Evolutionary conservation across 2,888 invertebrate species (phyloP), one percentile per base, ranked within the genome.

Genomic region (Apamea epomidion): DNA sequence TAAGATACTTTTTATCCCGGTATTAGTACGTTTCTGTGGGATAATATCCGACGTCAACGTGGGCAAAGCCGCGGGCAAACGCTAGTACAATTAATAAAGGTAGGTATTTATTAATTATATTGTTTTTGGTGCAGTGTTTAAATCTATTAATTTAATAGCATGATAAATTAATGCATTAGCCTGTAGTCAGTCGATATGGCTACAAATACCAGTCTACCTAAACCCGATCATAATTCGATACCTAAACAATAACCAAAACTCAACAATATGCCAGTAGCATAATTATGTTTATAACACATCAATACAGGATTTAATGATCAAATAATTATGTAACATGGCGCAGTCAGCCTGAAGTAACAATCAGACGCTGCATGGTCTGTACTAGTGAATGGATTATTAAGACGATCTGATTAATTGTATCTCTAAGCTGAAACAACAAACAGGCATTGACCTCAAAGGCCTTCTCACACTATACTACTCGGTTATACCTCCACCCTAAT

Each of bases 271-370:
- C 18, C 32, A 29, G 45, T 8, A n/a, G 18, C 25, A 6, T 32
- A 65, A 65, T 68, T 74, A 60, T 62, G 16, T 62, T 42, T n/a
- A 72, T 82, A 82, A 29, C 25, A 25, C 14, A 62, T 78, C 48
- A 37, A 75, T 83, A 45, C 21, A 42, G 10, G 64, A 64, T 76
- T 79, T 78, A 86, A 86, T 81, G 29, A 74, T 58, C 74, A 42
- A 75, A 81, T 84, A 71, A 84, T 84, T 76, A 78, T 45, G 42
- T 80, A 68, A 80, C 62, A 74, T 14, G 68, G 21, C 32, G 70
- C 64, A 68, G 51, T 85, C 51, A 58, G 68, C 68, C 64, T 68
- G 76, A 72, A 72, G 65, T 71, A 76, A 85, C 78, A 85, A 85
- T 82, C 74, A 79, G 68, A 72, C 25, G 54, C 10, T 8, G 21